A percentile compares a stretch with the other conserved stretches of the same genome.
Conservation (phyloP, 2,888 invertebrate species). For the Fragum sueziense region DNA sequence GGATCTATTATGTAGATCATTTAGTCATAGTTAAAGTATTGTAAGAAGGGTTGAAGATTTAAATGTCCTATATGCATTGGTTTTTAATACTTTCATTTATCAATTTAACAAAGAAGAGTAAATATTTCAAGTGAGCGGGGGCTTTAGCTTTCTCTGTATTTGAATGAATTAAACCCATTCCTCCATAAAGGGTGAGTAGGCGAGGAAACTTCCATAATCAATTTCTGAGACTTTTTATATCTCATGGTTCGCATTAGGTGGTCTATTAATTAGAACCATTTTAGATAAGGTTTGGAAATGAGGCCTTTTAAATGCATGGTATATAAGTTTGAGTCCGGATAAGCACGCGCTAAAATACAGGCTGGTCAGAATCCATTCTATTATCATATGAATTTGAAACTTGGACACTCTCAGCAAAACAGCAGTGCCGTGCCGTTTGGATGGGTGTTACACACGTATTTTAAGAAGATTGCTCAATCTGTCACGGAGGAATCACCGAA, state of each 20-base stretch:
- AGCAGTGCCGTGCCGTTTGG: no score
- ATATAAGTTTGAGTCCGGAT: no score
- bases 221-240: not conserved
- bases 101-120: not conserved
- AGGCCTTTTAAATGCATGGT: no score
- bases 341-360: no score
- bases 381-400: no score
- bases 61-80: conserved; percentile 1
- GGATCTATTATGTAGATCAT: not conserved
- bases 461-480: no score
- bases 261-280: not conserved
- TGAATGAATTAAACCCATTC: not conserved
- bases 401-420: no score
- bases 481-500: no score
- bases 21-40: not conserved
- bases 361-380: no score
- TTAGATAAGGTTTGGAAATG: not conserved
- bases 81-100: conserved; percentile 3
- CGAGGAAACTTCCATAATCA: not conserved
- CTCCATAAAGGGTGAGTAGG: not conserved
- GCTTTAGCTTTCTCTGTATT: not conserved
- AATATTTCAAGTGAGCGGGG: not conserved
- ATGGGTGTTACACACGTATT: no score
- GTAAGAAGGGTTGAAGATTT: conserved; percentile 1
- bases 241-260: no score